Base-by-base conservation (phyloP, 2,888 invertebrate species). In the Lepidocyrtinus sp. region DNA sequence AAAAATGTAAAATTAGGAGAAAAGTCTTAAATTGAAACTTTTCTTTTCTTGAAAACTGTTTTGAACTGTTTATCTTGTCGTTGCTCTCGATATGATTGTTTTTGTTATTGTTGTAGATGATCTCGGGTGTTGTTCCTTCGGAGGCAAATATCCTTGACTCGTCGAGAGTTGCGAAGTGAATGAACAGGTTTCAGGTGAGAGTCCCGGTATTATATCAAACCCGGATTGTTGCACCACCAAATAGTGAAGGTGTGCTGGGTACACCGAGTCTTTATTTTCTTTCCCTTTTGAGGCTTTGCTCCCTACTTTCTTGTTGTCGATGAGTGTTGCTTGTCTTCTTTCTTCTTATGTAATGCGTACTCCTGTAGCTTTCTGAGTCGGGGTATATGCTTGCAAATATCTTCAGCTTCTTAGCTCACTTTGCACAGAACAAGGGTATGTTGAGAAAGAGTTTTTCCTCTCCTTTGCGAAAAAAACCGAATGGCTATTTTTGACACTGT, bases 141-240 rank as follows among this genome's bases (percentile, higher is more conserved):
- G 76, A 76, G 12, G n/a, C 17, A 63, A 77, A 67, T 81, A 81
- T 81, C 81, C 81, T 81, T 75, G 81, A 81, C 81, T 81, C 81
- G 81, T 81, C 75, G 81, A 81, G 81, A 81, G 81, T 81, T 81
- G 81, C 75, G 75, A 75, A 81, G 81, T 71, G 81, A 81, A 81
- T 81, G 81, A 81, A 81, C 81, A 81, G 81, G 81, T 81, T 81
- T 81, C 81, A 81, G 81, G 75, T 81, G 81, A 81, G 81, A 75
- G 81, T 81, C 75, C 81, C 81, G 81, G 81, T 75, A 75, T 81
- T 81, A 81, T 81, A 81, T 81, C 81, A 81, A 75, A 81, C 81
- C 81, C 81, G 81, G 81, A 81, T 81, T 77, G 70, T 77, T 81
- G 81, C 63, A 62, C 50, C 36, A 36, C 12, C 36, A 36, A 5